Evolutionary conservation across 92 coral and sea anemone genomes (phyloP).

Genomic region (Parazoanthus swiftii): DNA sequence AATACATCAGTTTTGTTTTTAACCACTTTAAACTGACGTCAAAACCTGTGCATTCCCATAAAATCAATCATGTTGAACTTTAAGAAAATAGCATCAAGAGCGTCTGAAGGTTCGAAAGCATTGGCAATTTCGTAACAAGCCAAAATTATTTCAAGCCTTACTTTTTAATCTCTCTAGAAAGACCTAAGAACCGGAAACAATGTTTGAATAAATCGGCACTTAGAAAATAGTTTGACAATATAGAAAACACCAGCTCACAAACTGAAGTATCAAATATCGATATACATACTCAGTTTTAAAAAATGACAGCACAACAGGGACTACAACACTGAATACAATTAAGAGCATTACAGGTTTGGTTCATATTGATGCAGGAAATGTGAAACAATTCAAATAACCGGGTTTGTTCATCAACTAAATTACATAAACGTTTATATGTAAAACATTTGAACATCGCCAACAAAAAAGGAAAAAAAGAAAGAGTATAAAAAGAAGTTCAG

Average conservation of each 20-base stretch:
- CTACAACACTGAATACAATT: too few relatives aligned
- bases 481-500: too few relatives aligned
- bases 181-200: background rate
- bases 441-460: too few relatives aligned
- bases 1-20: too few relatives aligned
- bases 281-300: too few relatives aligned
- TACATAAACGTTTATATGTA: too few relatives aligned
- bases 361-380: too few relatives aligned
- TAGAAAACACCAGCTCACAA: background rate
- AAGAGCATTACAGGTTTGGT: too few relatives aligned
- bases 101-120: background rate
- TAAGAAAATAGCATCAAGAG: background rate
- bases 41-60: background rate
- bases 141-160: background rate
- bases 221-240: background rate
- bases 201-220: background rate
- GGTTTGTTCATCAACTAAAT: too few relatives aligned
- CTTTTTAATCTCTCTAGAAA: background rate
- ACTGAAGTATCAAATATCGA: background rate
- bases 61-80: background rate
- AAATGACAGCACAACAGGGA: too few relatives aligned
- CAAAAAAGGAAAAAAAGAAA: too few relatives aligned
- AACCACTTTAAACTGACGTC: background rate
- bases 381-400: too few relatives aligned
- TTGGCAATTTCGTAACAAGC: background rate